phyloP scores from a whole-genome alignment of 2,888 invertebrate genomes.

The Lochmaea capreae region DNA sequence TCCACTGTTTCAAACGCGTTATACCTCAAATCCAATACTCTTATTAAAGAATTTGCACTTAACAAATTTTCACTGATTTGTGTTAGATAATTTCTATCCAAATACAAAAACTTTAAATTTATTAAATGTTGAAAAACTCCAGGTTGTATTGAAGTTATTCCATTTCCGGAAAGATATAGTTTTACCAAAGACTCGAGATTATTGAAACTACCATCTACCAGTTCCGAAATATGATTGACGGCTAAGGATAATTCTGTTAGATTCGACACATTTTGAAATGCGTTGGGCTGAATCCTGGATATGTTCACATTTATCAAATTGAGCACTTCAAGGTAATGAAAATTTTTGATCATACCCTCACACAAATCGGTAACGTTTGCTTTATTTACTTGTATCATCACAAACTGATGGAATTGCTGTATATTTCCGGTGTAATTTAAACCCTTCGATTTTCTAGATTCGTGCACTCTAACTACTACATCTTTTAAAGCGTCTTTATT shows the following conservation, averaged over 20 bases:
- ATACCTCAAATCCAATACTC: conserved; percentile 49
- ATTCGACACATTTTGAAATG: conserved; percentile 52
- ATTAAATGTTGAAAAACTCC: conserved; percentile 50
- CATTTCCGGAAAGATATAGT: conserved; percentile 53
- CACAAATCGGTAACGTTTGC: conserved; percentile 54
- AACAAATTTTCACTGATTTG: conserved; percentile 51
- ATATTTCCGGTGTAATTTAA: conserved; percentile 36
- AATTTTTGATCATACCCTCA: conserved; percentile 55
- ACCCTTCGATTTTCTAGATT: conserved; percentile 24
- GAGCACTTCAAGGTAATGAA: conserved; percentile 48
- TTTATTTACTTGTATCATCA: conserved; percentile 49
- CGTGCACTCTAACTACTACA: conserved; percentile 47
- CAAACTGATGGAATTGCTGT: conserved; percentile 46
- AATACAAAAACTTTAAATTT: conserved; percentile 49
- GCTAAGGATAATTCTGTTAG: conserved; percentile 52
- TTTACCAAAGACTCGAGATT: conserved; percentile 46
- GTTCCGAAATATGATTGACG: conserved; percentile 50
- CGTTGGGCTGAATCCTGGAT: conserved; percentile 49
- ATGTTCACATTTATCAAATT: conserved; percentile 52
- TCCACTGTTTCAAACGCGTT: conserved; percentile 49
- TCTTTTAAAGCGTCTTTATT: conserved; percentile 49
- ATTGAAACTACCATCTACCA: conserved; percentile 50
- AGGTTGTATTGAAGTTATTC: conserved; percentile 49
- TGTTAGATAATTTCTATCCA: conserved; percentile 53
- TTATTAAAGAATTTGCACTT: conserved; percentile 43